Conservation (phyloP, 2,888 invertebrate species). For the Sericinus montela region DNA sequence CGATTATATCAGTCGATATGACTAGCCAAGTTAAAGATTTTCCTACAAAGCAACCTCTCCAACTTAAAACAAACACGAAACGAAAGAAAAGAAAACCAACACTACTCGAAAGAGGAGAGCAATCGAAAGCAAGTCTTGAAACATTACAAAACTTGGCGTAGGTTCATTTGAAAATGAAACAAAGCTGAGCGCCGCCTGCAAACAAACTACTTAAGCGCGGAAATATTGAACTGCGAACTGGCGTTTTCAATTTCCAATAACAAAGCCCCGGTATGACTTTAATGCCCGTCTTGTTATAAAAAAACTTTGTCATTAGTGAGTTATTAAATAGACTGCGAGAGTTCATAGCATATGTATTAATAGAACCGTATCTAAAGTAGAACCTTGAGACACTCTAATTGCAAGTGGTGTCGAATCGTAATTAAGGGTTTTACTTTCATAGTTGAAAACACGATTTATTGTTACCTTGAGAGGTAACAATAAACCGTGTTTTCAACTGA, state of each 20-base stretch:
- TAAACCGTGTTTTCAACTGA: no score
- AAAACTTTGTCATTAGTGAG: slow-evolving; percentile 34
- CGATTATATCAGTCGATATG: slow-evolving; percentile 13
- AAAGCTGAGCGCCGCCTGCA: slow-evolving; percentile 36
- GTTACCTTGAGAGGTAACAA: no score
- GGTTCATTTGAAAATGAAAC: slow-evolving; percentile 48
- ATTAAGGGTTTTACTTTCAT: slow-evolving; percentile 44
- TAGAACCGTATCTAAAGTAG: background rate
- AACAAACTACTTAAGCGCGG: slow-evolving; percentile 52
- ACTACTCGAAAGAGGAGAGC: slow-evolving; percentile 34
- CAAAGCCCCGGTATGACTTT: slow-evolving; percentile 30
- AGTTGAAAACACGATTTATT: no score
- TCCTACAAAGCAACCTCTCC: slow-evolving; percentile 31
- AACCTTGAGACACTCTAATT: slow-evolving; percentile 32
- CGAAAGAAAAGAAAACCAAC: slow-evolving; percentile 30
- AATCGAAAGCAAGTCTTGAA: slow-evolving; percentile 37
- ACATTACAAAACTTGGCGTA: slow-evolving; percentile 30
- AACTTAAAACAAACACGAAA: slow-evolving; percentile 36
- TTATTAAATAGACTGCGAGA: slow-evolving; percentile 25
- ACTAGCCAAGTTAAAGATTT: slow-evolving; percentile 24
- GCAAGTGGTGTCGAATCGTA: slow-evolving; percentile 24
- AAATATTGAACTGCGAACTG: slow-evolving; percentile 42
- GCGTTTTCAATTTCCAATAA: slow-evolving; percentile 48
- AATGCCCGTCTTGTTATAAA: slow-evolving; percentile 24
- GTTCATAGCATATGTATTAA: background rate